phyloP scores from a whole-genome alignment of 2,113 vertebrate genomes.

The Leptobrachium leishanense region DNA sequence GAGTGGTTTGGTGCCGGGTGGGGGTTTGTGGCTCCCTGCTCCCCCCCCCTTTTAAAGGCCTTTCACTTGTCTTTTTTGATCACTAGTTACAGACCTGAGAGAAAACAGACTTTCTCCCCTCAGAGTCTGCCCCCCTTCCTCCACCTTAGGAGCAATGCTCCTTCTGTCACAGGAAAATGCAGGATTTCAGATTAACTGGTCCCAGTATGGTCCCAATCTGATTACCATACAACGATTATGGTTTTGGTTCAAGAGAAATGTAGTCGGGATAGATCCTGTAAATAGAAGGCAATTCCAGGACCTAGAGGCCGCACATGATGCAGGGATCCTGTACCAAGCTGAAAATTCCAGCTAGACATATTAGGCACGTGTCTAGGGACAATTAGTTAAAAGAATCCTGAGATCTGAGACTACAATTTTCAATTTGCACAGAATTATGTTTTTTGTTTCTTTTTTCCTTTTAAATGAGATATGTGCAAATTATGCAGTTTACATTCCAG shows the following conservation, averaged over 20 bases:
- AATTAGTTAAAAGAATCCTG: background rate
- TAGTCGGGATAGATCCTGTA: background rate
- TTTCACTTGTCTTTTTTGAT: conserved; percentile 70
- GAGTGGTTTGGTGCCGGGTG: conserved; percentile 50
- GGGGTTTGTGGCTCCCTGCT: conserved; percentile 56
- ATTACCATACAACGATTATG: background rate
- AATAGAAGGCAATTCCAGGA: background rate
- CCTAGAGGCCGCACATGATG: background rate
- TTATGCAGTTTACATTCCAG: too few species aligned
- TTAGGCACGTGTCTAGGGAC: background rate
- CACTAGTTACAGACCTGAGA: conserved; percentile 62
- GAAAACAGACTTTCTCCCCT: conserved; percentile 70
- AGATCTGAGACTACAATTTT: background rate
- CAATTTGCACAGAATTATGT: background rate
- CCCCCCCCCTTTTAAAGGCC: conserved; percentile 64
- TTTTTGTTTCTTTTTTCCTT: background rate
- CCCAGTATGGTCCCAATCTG: conserved; percentile 13
- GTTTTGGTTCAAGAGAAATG: background rate
- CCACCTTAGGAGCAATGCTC: conserved; percentile 15
- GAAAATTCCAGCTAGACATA: background rate
- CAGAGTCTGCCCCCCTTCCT: conserved; percentile 32
- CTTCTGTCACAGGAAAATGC: conserved; percentile 21
- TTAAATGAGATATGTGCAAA: too few species aligned
- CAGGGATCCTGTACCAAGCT: background rate
- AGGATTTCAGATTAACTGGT: conserved; percentile 20